Base-by-base conservation (phyloP, 2,888 invertebrate genomes). In the Augiades crinisus region DNA sequence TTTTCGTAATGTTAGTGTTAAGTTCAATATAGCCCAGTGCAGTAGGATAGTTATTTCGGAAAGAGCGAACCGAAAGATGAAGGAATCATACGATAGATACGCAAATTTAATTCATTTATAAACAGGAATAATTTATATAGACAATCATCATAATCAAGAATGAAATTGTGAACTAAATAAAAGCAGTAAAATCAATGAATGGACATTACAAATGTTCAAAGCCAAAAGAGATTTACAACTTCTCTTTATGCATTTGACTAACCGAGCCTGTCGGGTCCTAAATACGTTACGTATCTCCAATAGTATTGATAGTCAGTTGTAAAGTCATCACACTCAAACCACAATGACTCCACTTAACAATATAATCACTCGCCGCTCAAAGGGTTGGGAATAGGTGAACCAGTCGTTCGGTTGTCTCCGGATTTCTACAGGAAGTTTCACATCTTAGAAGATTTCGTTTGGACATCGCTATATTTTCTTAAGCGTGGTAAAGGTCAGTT, bases 311-410 rank as follows among this genome's bases (percentile, higher is more conserved):
- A 44, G 46, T 16, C 7, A 36, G 43, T 17, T 43, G 50, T 50
- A 50, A 50, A 50, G 27, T 50, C 50, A 50, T 50, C 41, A 41
- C 37, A 12, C 5, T 8, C 33, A 3, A 36, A 33, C 36, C 34
- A 51, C 46, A 49, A 44, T 27, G 56, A 58, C 53, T 19, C 27
- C 13, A 41, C 41, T 55, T 45, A 57, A 51, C 53, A 41, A 38
- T 51, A 61, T 58, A 60, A 59, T 58, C 54, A 58, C 54, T 51
- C 40, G 57, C 57, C 62, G 64, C 64, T 65, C 69, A 72, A 78
- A 77, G 72, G 74, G 67, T 74, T 72, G 67, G 3, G 27, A 27
- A n/a, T 30, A 30, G 30, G 12, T 10, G 5, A 5, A 12, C 30
- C 30, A 30, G 10, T 2, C 10, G 12, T 5, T 3, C 5, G 19